phyloP scores from a whole-genome alignment of 37 sponge, comb jelly and placozoan genomes.

The Halichondria panicea region DNA sequence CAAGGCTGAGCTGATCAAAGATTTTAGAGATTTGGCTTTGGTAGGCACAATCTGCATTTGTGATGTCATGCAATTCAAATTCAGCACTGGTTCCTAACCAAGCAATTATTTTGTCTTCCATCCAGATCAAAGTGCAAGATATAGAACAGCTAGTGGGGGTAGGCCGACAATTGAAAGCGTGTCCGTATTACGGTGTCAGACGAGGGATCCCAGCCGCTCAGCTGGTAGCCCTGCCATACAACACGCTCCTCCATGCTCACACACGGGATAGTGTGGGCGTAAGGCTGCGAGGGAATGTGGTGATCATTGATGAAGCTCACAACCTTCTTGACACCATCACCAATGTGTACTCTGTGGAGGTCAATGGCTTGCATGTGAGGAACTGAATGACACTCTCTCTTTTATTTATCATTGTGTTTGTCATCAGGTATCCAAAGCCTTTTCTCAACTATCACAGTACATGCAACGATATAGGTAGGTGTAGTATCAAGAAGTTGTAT shows the following conservation, averaged over 20 bases:
- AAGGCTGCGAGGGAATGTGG: constrained; percentile 82
- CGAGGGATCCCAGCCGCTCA: constrained; percentile 82
- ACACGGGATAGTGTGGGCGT: constrained; percentile 87
- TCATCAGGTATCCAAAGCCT: constrained; percentile 59
- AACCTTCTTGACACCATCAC: constrained; percentile 96
- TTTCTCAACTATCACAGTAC: constrained; percentile 74
- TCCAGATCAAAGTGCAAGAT: constrained; percentile 81
- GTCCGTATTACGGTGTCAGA: constrained; percentile 95
- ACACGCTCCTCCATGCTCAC: constrained; percentile 83
- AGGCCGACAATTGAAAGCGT: constrained; percentile 76
- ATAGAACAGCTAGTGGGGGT: constrained; percentile 85
- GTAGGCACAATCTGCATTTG: constrained; percentile 25
- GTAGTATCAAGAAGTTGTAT: neutral
- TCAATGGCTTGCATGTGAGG: constrained; percentile 79
- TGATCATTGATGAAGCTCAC: constrained; percentile 99
- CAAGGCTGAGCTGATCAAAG: constrained; percentile 45
- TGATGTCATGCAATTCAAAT: constrained; percentile 1
- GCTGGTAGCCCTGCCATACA: constrained; percentile 94
- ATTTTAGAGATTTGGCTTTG: constrained; percentile 66
- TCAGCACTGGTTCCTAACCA: neutral
- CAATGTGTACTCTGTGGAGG: constrained; percentile 77
- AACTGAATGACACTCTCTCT: neutral
- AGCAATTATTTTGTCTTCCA: neutral
- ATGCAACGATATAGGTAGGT: constrained; percentile 65
- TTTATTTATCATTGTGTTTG: neutral